Conservation (phyloP, 2,113 vertebrate genomes). For the Lamprologus lemairii region DNA sequence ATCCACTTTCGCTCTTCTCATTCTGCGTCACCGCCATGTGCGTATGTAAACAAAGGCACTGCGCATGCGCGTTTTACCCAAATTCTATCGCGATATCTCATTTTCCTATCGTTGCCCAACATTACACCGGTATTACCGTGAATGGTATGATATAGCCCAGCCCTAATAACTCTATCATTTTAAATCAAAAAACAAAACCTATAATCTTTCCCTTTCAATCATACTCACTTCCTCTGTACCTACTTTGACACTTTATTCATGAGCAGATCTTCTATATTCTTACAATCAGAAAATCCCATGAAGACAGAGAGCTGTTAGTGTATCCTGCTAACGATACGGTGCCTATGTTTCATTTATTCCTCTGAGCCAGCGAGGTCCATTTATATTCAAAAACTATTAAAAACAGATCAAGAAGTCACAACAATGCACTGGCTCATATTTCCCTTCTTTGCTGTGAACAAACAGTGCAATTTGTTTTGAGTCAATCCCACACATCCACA, state of each 20-base stretch:
- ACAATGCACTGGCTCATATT: fast-evolving
- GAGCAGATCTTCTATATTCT: background rate
- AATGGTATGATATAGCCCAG: too few species aligned
- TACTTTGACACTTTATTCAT: background rate
- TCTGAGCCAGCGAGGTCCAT: background rate
- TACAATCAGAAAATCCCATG: background rate
- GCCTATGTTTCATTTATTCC: background rate
- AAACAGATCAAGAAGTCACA: background rate
- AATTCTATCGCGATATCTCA: fast-evolving
- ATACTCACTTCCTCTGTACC: background rate
- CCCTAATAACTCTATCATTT: background rate
- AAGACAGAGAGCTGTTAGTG: background rate
- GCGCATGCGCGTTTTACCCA: too few species aligned
- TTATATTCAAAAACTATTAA: background rate
- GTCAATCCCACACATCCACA: background rate
- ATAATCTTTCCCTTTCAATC: background rate
- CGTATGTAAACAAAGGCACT: too few species aligned
- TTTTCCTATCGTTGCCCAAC: fast-evolving
- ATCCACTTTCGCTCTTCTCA: fast-evolving
- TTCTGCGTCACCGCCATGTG: fast-evolving
- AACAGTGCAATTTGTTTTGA: background rate
- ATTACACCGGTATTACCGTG: too few species aligned
- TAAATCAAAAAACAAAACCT: background rate
- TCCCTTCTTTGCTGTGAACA: background rate
- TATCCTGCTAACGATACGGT: background rate